Evolutionary conservation across 92 coral and sea anemone species (phyloP), one percentile per base, ranked within the genome.

Genomic region (Phenganax marumi): DNA sequence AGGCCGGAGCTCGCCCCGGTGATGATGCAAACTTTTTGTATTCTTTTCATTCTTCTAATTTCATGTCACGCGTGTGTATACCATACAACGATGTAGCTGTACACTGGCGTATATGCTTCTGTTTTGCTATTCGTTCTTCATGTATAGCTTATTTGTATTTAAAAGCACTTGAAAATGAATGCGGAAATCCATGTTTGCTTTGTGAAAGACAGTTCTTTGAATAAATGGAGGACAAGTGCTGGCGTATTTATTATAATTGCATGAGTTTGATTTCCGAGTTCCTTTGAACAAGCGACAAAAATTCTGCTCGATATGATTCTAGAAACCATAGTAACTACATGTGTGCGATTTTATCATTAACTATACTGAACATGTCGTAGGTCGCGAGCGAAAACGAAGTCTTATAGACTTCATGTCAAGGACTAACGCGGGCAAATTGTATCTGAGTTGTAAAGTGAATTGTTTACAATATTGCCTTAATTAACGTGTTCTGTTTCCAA

Each of bases 1-100:
- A 87, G 85, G 14, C 87, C 87, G 51, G 90, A 83, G 63, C 68
- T 87, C 51, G 90, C 90, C 47, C 87, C 90, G 47, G 90, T 87
- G 33, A 87, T 64, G 19, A 87, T 50, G 12, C 90, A 87, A 48
- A 87, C 87, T 64, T 87, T 87, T 46, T 78, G 58, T 50, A 78
- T 47, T 62, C 50, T 61, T 47, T 71, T 50, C 83, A 78, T 78
- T 19, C 10, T 78, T 63, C 61, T 18, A 10, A 19, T 18, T 62
- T 14, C 18, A 12, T 62, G 13, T 62, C 68, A 62, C 68, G 0
- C 3, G 26, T 1, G 25, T 12, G 8, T 11, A 17, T 12, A 23
- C 18, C 68, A 19, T 25, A 19, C 10, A 4, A 16, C 10, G 25
- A 62, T 62, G 25, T 62, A 62, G 22, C 13, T 25, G 68, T 60